These are phyloP conservation scores for Zaprionus kolodkinae DNA, from an alignment of 1,140 invertebrate genomes.

Conservation along the genomic window DNA sequence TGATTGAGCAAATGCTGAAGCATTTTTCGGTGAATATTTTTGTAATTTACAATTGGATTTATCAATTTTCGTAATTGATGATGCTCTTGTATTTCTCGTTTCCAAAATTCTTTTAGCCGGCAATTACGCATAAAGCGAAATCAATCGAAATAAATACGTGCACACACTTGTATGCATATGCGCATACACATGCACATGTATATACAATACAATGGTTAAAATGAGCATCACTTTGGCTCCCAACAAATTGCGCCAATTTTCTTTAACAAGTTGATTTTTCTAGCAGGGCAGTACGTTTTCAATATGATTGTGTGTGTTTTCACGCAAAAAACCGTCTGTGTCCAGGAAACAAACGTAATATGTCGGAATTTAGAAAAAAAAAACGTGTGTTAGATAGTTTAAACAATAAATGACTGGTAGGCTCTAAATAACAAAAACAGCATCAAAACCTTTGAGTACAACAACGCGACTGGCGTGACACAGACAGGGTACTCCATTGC, in stretches of 20 bases:
- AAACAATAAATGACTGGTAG: slow-evolving; percentile 10
- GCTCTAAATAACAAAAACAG: slow-evolving; percentile 14
- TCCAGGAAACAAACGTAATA: not conserved
- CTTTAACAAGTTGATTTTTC: slow-evolving; percentile 4
- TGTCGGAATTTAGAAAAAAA: not conserved
- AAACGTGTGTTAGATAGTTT: slow-evolving; percentile 1
- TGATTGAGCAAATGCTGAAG: slow-evolving; percentile 16
- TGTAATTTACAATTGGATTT: slow-evolving; percentile 1
- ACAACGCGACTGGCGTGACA: slow-evolving; percentile 12
- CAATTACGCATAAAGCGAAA: not conserved
- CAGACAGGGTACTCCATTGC: not conserved
- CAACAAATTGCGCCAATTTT: slow-evolving; percentile 42
- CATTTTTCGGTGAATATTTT: slow-evolving; percentile 2
- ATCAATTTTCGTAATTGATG: not conserved
- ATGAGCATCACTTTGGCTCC: slow-evolving; percentile 18
- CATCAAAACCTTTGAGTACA: slow-evolving; percentile 21
- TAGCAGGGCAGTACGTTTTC: slow-evolving; percentile 1
- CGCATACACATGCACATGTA: slow-evolving; percentile 11
- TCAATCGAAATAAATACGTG: slow-evolving; percentile 11
- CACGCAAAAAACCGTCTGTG: not conserved
- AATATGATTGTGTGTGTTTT: not conserved
- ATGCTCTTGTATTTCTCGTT: not conserved
- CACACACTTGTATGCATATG: slow-evolving; percentile 15
- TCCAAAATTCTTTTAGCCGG: not conserved
- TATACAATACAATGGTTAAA: not conserved